Conservation (phyloP, 1,140 invertebrate species). For the Drosophila parabipectinata region DNA sequence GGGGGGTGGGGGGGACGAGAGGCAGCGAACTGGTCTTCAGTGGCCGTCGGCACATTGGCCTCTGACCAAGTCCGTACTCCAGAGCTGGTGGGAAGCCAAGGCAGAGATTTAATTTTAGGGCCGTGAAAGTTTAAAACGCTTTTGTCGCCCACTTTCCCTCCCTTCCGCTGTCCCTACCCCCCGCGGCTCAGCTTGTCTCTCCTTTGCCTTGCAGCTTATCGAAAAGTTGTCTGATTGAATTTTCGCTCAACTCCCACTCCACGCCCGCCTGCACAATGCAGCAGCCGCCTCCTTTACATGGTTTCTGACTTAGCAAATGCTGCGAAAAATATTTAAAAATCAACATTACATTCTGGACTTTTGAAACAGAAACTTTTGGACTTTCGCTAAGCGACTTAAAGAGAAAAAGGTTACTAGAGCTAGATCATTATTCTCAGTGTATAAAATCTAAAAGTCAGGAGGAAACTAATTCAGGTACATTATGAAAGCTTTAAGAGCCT, state of each 20-base stretch:
- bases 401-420: background rate
- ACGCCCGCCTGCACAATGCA: conserved; percentile 8
- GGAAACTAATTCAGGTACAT: conserved; percentile 49
- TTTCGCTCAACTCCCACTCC: conserved; percentile 53
- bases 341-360: background rate
- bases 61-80: conserved; percentile 7
- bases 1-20: background rate
- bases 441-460: conserved; percentile 16
- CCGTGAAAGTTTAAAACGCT: conserved; percentile 70
- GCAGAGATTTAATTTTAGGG: conserved; percentile 62
- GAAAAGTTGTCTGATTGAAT: conserved; percentile 80
- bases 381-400: background rate
- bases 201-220: conserved; percentile 71
- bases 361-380: background rate
- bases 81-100: conserved; percentile 32
- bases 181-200: conserved; percentile 4
- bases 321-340: conserved; percentile 1
- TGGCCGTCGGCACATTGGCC: conserved; percentile 24
- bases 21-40: background rate
- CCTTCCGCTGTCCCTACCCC: too few relatives aligned
- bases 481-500: conserved; percentile 52
- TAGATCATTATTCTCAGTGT: background rate
- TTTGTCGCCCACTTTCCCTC: conserved; percentile 27
- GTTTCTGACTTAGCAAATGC: background rate
- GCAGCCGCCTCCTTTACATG: conserved; percentile 8